phyloP scores from a whole-genome alignment of 2,797 vertebrate species.

The Rhinophrynus dorsalis region DNA sequence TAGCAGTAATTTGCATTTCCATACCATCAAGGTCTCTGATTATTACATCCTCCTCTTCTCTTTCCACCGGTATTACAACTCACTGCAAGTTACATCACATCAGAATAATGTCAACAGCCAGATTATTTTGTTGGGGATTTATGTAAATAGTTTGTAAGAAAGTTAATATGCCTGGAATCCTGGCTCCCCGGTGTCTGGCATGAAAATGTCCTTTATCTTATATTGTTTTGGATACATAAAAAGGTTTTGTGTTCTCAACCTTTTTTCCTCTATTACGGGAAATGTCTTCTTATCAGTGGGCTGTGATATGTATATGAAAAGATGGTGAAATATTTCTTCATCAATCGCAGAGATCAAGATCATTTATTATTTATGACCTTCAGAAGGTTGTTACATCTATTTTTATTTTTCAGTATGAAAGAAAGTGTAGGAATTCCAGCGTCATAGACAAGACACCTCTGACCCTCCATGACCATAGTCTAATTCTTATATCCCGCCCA shows the following conservation, averaged over 20 bases:
- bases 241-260: slow-evolving; percentile 11
- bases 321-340: slow-evolving; percentile 9
- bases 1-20: no score
- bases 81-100: background rate
- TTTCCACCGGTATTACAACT: no score
- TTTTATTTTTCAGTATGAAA: no score
- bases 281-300: background rate
- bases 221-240: slow-evolving; percentile 19
- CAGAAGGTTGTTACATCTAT: no score
- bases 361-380: slow-evolving; percentile 8
- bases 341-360: background rate
- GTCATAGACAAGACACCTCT: no score
- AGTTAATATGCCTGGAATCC: slow-evolving; percentile 7
- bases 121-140: slow-evolving; percentile 18
- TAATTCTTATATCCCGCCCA: no score
- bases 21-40: no score
- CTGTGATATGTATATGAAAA: slow-evolving; percentile 21
- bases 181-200: slow-evolving; percentile 29
- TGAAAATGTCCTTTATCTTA: background rate
- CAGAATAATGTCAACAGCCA: slow-evolving; percentile 23
- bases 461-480: no score
- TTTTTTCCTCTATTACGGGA: background rate
- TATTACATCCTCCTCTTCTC: no score
- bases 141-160: slow-evolving; percentile 22
- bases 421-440: no score